These are phyloP conservation scores for Bacillus rossius DNA, from an alignment of 1,140 invertebrate species.

Conservation along the genomic window DNA sequence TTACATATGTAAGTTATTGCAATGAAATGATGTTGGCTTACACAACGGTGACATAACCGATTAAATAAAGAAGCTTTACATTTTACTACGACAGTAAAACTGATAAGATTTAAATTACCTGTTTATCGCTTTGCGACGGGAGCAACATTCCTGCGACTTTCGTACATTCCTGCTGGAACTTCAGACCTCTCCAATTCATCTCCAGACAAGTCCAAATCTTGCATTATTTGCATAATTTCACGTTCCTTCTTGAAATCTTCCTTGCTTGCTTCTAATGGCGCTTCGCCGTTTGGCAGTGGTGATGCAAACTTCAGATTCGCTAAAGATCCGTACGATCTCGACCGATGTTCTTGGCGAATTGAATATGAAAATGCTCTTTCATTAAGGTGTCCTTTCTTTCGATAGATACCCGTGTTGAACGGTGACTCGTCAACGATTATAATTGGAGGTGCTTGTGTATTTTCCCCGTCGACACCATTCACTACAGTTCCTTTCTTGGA, in stretches of 20 bases:
- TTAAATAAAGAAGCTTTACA: too few species aligned
- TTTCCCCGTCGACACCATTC: constrained; percentile 12
- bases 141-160: constrained; percentile 10
- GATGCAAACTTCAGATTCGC: constrained; percentile 79
- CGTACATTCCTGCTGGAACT: constrained; percentile 49
- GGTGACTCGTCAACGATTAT: constrained; percentile 53
- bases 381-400: constrained; percentile 87
- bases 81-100: too few species aligned
- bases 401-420: constrained; percentile 81
- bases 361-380: constrained; percentile 92
- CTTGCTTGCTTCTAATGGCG: constrained; percentile 25
- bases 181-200: constrained; percentile 63
- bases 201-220: constrained; percentile 75
- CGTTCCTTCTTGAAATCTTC: constrained; percentile 80
- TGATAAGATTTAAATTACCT: too few species aligned
- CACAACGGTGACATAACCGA: too few species aligned
- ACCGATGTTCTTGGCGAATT: constrained; percentile 86
- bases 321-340: constrained; percentile 82
- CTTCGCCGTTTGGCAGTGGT: constrained; percentile 35
- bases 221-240: constrained; percentile 87
- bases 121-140: too few species aligned
- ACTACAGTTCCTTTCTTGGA: neutral
- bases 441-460: neutral
- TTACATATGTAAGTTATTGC: too few species aligned
- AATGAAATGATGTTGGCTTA: too few species aligned